Base-by-base conservation (phyloP, 2,113 vertebrate species). In the Poecilia latipinna region DNA sequence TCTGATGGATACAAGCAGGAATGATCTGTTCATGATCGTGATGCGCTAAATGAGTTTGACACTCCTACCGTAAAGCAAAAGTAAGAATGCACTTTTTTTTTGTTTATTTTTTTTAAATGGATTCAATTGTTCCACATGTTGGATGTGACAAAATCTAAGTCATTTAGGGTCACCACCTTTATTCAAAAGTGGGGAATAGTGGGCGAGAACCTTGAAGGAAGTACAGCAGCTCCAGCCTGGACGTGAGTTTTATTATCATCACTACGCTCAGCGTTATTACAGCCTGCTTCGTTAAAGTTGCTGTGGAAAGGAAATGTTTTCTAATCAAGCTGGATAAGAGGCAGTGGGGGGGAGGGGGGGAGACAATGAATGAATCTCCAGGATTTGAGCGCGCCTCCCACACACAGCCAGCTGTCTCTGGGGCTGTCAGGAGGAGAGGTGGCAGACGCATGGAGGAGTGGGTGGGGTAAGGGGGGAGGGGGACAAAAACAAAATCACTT, bases 321-420 rank as follows among this genome's bases (percentile, higher is more conserved):
- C 77, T 93, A 90, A 92, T 93, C 90, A 93, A 90, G 87, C 87
- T 79, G 84, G 89, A 92, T 82, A 78, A 12, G 10, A 10, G 35
- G 35, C 10, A 37, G 35, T 2, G 11, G 35, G 35, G 35, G 35
- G 33, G 8, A 2, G 33, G 33, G 8, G 33, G 1, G 10, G 75
- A 90, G 83, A 92, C 90, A 84, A 90, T 90, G 87, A 91, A 91
- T 82, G 78, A 90, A 86, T 90, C 70, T 75, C 70, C 80, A 89
- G 93, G 93, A 93, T 93, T 93, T 92, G 75, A 88, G 82, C 81
- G 80, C 35, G 83, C 90, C 90, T 91, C 90, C 90, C 90, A 93
- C 91, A 92, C 87, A 88, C 24, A 65, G 84, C 92, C 93, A 94
- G 93, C 90, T 94, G 93, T 93, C 88, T 89, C 86, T 77, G 70